Percentiles rank a stretch among this genome's conserved stretches.
Evolutionary conservation across 2,888 invertebrate species (phyloP).

Genomic region (Amiota mariae): DNA sequence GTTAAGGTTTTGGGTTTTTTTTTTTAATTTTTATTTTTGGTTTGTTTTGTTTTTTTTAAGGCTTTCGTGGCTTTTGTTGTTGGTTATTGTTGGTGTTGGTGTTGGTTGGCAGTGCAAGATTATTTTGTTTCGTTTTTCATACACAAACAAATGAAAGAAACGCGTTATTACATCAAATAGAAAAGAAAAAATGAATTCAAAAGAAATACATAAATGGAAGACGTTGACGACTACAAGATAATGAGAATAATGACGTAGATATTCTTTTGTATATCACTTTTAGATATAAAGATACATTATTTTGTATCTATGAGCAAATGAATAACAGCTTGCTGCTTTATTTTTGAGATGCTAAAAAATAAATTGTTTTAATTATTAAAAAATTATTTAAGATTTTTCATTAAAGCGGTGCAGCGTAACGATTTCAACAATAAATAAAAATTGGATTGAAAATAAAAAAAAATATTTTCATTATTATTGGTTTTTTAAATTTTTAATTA

Average conservation of each 20-base stretch:
- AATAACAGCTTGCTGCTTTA: not conserved
- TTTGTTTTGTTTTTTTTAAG: not conserved
- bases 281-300: too few species aligned
- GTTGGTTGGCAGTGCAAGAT: constrained; percentile 20
- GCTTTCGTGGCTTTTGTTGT: not conserved
- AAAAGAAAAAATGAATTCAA: not conserved
- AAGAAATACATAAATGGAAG: too few species aligned
- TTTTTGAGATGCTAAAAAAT: not conserved
- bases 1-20: constrained; percentile 9
- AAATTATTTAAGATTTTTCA: not conserved
- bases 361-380: not conserved
- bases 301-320: not conserved
- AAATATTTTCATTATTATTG: too few species aligned
- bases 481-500: too few species aligned
- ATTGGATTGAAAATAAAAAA: not conserved
- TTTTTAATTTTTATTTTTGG: not conserved
- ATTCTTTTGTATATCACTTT: constrained; percentile 25
- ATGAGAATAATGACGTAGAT: not conserved
- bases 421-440: constrained; percentile 18
- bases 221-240: not conserved
- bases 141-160: constrained; percentile 3
- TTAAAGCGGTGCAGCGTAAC: constrained; percentile 1
- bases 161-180: not conserved
- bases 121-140: constrained; percentile 2
- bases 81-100: not conserved